Evolutionary conservation across 2,797 vertebrate species (phyloP).

Genomic region (Antrozous pallidus): DNA sequence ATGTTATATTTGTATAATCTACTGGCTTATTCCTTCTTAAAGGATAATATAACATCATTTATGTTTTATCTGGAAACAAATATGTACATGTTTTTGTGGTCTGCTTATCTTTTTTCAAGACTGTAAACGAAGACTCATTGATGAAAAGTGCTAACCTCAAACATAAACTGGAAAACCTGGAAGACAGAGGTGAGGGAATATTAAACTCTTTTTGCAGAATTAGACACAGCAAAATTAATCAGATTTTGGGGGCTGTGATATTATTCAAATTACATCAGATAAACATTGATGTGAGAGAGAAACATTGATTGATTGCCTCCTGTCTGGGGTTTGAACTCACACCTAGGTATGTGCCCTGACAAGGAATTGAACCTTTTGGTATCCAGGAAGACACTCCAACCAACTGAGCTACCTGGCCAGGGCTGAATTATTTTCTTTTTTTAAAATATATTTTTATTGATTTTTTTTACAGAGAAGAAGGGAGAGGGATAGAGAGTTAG

Average conservation of each 20-base stretch:
- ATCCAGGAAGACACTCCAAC: not conserved
- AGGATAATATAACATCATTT: not conserved
- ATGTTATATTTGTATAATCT: not conserved
- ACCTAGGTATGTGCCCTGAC: not conserved
- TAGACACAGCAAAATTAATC: not conserved
- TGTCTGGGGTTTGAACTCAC: no score
- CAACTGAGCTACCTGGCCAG: not conserved
- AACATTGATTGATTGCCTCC: not conserved
- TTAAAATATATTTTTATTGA: no score
- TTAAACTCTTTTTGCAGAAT: not conserved
- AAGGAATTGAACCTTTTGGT: not conserved
- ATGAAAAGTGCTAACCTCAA: constrained; percentile 32
- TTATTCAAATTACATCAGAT: not conserved
- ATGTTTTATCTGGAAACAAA: not conserved
- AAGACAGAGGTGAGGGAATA: constrained; percentile 48
- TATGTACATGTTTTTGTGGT: not conserved
- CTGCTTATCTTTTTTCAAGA: constrained; percentile 35
- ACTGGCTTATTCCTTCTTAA: not conserved
- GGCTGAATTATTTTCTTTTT: not conserved
- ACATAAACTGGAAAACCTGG: constrained; percentile 48
- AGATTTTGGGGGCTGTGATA: not conserved
- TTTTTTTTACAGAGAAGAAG: no score
- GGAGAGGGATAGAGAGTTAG: no score
- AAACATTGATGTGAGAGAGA: not conserved
- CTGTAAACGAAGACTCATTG: not conserved